These are phyloP conservation scores for Liposcelis brunnea DNA, from an alignment of 2,888 invertebrate species.

Conservation along the genomic window DNA sequence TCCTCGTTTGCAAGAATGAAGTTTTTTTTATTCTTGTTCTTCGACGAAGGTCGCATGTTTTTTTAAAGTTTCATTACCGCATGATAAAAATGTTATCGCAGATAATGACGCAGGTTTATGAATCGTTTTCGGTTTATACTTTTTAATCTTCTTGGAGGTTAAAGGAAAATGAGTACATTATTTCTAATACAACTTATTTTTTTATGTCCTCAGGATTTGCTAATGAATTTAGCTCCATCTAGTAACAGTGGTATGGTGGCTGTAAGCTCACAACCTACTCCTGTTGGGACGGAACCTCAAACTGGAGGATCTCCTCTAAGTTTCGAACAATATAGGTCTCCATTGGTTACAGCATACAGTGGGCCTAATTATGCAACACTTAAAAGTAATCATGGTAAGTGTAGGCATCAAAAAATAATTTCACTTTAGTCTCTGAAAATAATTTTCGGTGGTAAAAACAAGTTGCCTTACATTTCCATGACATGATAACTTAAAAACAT, in stretches of 20 bases:
- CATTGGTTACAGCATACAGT: slow-evolving; percentile 32
- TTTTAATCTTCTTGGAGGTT: too few species aligned
- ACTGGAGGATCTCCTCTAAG: slow-evolving; percentile 25
- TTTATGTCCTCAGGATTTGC: slow-evolving; percentile 29
- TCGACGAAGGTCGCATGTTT: background rate
- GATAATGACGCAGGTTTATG: too few species aligned
- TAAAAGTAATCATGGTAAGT: slow-evolving; percentile 16
- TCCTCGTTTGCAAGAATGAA: too few species aligned
- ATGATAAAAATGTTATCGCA: too few species aligned
- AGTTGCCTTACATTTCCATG: too few species aligned
- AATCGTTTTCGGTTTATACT: too few species aligned
- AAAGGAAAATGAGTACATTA: too few species aligned
- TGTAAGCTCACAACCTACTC: slow-evolving; percentile 26
- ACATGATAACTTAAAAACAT: too few species aligned
- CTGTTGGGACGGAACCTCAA: slow-evolving; percentile 25
- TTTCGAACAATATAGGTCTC: slow-evolving; percentile 34
- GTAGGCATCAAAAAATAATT: background rate
- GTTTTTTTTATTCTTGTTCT: background rate
- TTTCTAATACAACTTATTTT: background rate
- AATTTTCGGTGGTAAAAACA: too few species aligned
- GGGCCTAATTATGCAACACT: slow-evolving; percentile 30
- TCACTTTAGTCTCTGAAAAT: too few species aligned
- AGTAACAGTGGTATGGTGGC: slow-evolving; percentile 23
- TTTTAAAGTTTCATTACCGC: too few species aligned
- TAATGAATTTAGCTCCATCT: slow-evolving; percentile 38